phyloP scores from a whole-genome alignment of 2,888 invertebrate species.

The Prosapia bicincta region DNA sequence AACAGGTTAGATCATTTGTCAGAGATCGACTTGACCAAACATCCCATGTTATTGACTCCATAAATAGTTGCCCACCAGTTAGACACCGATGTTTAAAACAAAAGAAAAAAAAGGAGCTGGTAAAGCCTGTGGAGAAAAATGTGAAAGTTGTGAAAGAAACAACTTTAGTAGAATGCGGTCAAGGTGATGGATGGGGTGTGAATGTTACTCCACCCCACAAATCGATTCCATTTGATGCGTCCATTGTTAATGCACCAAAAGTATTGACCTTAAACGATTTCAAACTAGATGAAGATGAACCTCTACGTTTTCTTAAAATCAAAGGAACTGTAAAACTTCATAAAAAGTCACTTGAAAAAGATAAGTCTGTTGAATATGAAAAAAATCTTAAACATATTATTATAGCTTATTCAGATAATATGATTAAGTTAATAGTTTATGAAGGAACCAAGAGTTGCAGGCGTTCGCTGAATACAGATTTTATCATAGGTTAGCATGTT shows the following conservation, averaged over 20 bases:
- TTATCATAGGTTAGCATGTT: not conserved
- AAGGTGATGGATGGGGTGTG: not conserved
- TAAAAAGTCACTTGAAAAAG: not conserved
- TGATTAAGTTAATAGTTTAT: not conserved
- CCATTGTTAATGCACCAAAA: not conserved
- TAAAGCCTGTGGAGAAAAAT: not conserved
- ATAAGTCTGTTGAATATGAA: not conserved
- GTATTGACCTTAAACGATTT: not conserved
- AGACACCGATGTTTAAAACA: not conserved
- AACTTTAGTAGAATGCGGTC: not conserved
- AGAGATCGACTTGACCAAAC: not conserved
- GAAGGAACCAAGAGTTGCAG: not conserved
- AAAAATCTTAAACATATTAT: not conserved
- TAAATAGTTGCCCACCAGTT: not conserved
- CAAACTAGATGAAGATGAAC: not conserved
- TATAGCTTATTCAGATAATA: not conserved
- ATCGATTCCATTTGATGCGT: not conserved
- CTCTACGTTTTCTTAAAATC: not conserved
- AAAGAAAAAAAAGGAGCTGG: not conserved
- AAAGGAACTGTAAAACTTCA: not conserved
- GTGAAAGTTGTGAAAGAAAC: not conserved
- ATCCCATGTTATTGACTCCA: not conserved
- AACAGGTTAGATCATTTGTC: not conserved
- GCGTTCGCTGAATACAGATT: not conserved
- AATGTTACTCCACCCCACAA: not conserved